These are phyloP conservation scores for Drosophila kurseongensis DNA, from an alignment of 1,140 invertebrate species.

Conservation along the genomic window DNA sequence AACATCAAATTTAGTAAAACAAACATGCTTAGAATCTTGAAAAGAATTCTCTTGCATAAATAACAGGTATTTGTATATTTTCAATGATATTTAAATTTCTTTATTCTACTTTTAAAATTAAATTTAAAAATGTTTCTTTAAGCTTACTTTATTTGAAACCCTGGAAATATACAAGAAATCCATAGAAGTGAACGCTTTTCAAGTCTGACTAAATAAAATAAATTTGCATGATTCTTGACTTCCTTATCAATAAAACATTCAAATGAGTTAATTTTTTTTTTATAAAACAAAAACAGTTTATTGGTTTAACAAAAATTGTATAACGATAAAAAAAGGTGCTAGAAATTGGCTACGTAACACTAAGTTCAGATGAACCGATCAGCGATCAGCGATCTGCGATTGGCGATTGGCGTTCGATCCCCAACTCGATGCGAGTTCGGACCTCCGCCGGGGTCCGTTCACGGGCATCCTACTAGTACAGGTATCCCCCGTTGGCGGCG, in stretches of 20 bases:
- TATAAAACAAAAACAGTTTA: slow-evolving; percentile 32
- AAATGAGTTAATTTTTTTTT: slow-evolving; percentile 6
- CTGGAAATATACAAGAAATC: no score
- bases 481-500: slow-evolving; percentile 68
- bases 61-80: no score
- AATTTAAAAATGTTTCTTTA: no score
- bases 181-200: no score
- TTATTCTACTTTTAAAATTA: no score
- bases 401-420: slow-evolving; percentile 3
- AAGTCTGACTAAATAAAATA: no score
- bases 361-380: slow-evolving; percentile 37
- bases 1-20: no score
- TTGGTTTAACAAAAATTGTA: slow-evolving; percentile 24
- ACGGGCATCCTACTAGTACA: slow-evolving; percentile 66
- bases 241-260: slow-evolving; percentile 11
- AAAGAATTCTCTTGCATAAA: no score
- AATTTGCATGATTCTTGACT: neutral
- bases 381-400: neutral
- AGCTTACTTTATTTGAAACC: no score
- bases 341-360: slow-evolving; percentile 69
- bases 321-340: slow-evolving; percentile 52
- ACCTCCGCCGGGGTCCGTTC: slow-evolving; percentile 51
- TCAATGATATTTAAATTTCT: no score
- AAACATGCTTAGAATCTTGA: no score
- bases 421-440: slow-evolving; percentile 61